Percentiles rank a stretch among this genome's conserved stretches.
Evolutionary conservation across 2,113 vertebrate species (phyloP).

Genomic region (Indri indri): DNA sequence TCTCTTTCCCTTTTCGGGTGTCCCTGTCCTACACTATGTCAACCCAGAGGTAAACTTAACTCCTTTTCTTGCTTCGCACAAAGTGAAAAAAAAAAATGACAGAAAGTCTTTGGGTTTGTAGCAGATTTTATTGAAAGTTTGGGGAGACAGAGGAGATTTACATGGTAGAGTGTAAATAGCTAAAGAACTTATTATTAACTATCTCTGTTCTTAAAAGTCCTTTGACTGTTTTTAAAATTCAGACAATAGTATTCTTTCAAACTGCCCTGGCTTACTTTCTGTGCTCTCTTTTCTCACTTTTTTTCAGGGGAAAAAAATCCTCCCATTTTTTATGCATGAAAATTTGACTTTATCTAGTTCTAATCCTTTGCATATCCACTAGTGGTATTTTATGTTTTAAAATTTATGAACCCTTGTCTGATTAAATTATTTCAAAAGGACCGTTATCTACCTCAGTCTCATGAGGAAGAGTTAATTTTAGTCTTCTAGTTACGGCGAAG

Average conservation of each 20-base stretch:
- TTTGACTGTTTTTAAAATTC: conserved; percentile 31
- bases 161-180: conserved; percentile 15
- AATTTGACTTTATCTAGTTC: background rate
- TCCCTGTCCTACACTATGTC: background rate
- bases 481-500: background rate
- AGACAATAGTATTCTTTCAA: background rate
- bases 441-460: background rate
- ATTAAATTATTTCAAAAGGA: background rate
- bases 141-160: background rate
- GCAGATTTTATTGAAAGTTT: background rate
- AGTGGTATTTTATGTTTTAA: background rate
- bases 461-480: background rate
- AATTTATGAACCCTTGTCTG: background rate
- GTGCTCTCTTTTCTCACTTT: background rate
- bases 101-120: background rate
- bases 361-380: background rate
- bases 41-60: background rate
- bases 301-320: background rate
- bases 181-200: background rate
- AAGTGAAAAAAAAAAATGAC: background rate
- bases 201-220: conserved; percentile 1
- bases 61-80: background rate
- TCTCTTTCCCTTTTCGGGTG: background rate
- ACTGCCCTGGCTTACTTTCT: background rate
- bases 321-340: background rate